Evolutionary conservation across 2,797 vertebrate genomes (phyloP).

Genomic region (Petrocephalus sullivani): DNA sequence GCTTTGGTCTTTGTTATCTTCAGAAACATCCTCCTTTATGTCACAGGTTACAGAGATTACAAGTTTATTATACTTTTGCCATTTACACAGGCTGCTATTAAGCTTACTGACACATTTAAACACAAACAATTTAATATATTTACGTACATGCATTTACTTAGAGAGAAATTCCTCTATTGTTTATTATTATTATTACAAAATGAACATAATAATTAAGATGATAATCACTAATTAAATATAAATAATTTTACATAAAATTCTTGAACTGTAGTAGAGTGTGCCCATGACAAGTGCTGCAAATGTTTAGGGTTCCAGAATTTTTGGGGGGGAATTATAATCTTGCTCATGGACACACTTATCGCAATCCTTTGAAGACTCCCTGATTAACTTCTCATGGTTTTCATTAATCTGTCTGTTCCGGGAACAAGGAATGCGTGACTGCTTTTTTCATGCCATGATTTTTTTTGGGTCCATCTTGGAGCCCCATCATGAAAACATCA

Average conservation of each 20-base stretch:
- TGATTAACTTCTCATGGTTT: neutral
- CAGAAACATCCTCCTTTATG: neutral
- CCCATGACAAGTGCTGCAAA: neutral
- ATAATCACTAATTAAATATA: neutral
- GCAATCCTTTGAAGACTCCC: neutral
- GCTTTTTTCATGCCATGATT: neutral
- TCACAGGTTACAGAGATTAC: neutral
- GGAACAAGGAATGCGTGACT: neutral
- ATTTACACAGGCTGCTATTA: neutral
- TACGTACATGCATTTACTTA: neutral
- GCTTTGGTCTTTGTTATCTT: neutral
- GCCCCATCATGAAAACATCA: neutral
- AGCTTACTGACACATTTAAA: neutral
- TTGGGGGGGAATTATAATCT: neutral
- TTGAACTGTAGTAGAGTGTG: neutral
- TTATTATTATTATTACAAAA: neutral
- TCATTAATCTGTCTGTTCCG: neutral
- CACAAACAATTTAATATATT: neutral
- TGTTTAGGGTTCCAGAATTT: neutral
- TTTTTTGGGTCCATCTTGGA: neutral
- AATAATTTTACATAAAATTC: neutral
- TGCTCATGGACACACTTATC: neutral
- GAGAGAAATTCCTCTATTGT: neutral
- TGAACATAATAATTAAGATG: too few relatives aligned
- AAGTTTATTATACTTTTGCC: neutral